These are phyloP conservation scores for Clostera curtula DNA, from an alignment of 2,888 invertebrate genomes.

Conservation along the genomic window DNA sequence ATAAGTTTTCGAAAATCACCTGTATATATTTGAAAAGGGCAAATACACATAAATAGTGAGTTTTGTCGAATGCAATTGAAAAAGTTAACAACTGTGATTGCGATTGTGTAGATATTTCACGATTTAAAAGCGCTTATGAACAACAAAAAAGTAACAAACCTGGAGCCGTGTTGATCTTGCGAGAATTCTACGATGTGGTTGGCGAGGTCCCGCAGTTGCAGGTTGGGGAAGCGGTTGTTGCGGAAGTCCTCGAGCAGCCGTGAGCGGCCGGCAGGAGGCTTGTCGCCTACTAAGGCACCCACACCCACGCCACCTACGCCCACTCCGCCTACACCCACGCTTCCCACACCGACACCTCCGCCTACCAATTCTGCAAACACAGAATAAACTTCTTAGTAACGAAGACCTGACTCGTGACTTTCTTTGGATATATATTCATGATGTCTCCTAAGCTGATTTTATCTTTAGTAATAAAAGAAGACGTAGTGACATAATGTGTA, in stretches of 20 bases:
- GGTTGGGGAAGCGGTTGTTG: slow-evolving; percentile 90
- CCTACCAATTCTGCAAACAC: slow-evolving; percentile 51
- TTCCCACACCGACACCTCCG: slow-evolving; percentile 52
- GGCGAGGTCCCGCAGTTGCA: slow-evolving; percentile 93
- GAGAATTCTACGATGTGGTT: slow-evolving; percentile 99
- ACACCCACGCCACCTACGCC: slow-evolving; percentile 38
- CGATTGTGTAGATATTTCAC: no score
- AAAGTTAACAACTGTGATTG: no score
- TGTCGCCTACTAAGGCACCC: slow-evolving; percentile 58
- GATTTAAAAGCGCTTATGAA: no score
- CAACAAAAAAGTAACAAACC: slow-evolving; percentile 28
- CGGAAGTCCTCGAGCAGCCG: slow-evolving; percentile 96
- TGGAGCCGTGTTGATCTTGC: slow-evolving; percentile 99
- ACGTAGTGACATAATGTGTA: no score
- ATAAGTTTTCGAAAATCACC: no score
- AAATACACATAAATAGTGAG: no score
- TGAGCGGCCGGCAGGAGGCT: slow-evolving; percentile 83
- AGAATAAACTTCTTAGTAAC: slow-evolving; percentile 5
- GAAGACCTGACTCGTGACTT: neutral
- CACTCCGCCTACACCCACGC: slow-evolving; percentile 32
- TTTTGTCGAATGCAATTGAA: no score
- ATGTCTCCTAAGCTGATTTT: no score
- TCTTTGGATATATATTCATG: neutral
- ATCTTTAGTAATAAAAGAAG: no score
- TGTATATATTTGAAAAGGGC: no score